Base-by-base conservation (phyloP, 2,888 invertebrate genomes). In the Operophtera brumata region DNA sequence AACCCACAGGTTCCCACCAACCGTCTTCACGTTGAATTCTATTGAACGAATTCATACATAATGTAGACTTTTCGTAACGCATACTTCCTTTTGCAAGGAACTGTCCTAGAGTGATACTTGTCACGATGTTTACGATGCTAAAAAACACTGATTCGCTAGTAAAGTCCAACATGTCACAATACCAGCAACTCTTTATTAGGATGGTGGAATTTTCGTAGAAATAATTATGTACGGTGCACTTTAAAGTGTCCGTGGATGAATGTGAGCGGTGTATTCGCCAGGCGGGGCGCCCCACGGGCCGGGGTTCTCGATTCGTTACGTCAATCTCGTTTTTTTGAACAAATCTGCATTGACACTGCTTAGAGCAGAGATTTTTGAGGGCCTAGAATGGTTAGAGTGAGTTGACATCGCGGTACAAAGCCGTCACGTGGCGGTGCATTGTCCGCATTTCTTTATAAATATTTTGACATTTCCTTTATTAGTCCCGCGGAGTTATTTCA, bases 391-490 rank as follows among this genome's bases (percentile, higher is more conserved):
- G 28, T 46, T 53, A 44, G 83, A 87, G 85, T 84, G 81, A 88
- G 86, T 84, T 87, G 86, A 88, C 86, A 87, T 77, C 76, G 76
- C 67, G 72, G 65, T 69, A 86, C 86, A 87, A 86, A 80, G 86
- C 77, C 75, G 69, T 69, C 87, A 78, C 75, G 86, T 81, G 66
- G 86, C 77, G 67, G 57, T 54, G 73, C 76, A 86, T 89, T 89
- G 90, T 88, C 73, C 76, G 61, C 78, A 78, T 86, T 86, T 87
- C 88, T 88, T 87, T 88, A 86, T 87, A 89, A 89, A 90, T 90
- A 89, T 89, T 90, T 86, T 89, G 90, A 90, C 89, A 89, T 89
- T 83, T 80, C 81, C 84, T 86, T 84, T 82, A 86, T 86, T 86
- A 78, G 77, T 70, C 73, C 80, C 78, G 81, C 80, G 79, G 77